Evolutionary conservation across 2,113 vertebrate species (phyloP).

Genomic region (Brevimyrus niger): DNA sequence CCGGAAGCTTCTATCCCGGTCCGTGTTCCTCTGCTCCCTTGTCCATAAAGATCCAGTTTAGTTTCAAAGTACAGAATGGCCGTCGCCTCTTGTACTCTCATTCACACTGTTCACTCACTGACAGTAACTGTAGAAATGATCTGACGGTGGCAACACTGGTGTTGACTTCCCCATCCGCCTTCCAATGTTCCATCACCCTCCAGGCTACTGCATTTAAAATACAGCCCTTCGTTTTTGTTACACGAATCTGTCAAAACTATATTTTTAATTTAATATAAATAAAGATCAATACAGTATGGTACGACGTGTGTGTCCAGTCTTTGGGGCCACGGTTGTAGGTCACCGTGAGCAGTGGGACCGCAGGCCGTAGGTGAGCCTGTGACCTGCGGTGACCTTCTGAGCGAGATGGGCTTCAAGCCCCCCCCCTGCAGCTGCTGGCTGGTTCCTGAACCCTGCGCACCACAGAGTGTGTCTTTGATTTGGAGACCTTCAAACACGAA

Average conservation of each 20-base stretch:
- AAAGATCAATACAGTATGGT: slow-evolving; percentile 94
- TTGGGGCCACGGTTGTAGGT: background rate
- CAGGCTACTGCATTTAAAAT: slow-evolving; percentile 74
- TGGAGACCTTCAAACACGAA: background rate
- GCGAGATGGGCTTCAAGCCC: background rate
- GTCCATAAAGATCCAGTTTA: background rate
- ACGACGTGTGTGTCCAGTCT: slow-evolving; percentile 26
- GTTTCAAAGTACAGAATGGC: background rate
- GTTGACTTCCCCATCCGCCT: slow-evolving; percentile 8
- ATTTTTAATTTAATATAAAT: slow-evolving; percentile 99
- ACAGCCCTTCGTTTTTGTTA: slow-evolving; percentile 98
- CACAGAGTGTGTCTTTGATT: background rate
- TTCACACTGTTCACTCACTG: background rate
- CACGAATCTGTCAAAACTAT: slow-evolving; percentile 99
- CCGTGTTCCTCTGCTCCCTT: background rate
- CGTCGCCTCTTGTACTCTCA: background rate
- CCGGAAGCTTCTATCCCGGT: background rate
- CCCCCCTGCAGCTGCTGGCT: background rate
- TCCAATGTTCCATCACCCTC: slow-evolving; percentile 46
- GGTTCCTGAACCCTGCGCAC: background rate
- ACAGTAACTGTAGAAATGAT: background rate
- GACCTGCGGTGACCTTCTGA: background rate
- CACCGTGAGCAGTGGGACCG: too few relatives aligned
- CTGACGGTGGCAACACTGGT: slow-evolving; percentile 27
- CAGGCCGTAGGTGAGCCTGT: background rate